Conservation (phyloP, 2,797 vertebrate genomes). For the Darevskia mixta region DNA sequence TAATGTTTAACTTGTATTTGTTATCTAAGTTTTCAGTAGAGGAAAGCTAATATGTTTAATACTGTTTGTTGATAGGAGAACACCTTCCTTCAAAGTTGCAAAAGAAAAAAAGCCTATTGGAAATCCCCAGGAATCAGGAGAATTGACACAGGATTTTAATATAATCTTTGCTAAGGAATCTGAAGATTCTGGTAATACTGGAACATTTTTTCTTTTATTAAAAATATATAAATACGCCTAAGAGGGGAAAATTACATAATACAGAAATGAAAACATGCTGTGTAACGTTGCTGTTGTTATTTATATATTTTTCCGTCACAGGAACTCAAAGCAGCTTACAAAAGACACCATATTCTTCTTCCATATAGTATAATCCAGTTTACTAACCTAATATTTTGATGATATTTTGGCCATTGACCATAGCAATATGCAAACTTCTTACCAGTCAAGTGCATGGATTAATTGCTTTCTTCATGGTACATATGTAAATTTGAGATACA, state of each 20-base stretch:
- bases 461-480: background rate
- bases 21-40: slow-evolving; percentile 1
- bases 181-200: slow-evolving; percentile 42
- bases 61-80: slow-evolving; percentile 31
- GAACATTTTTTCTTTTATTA: slow-evolving; percentile 19
- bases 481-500: background rate
- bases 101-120: background rate
- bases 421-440: background rate
- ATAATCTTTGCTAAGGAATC: slow-evolving; percentile 21
- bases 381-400: slow-evolving; percentile 4
- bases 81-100: slow-evolving; percentile 63
- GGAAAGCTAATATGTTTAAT: slow-evolving; percentile 11
- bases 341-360: background rate
- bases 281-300: slow-evolving; percentile 1
- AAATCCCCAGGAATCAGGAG: slow-evolving; percentile 36
- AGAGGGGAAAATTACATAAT: background rate
- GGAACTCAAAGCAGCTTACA: too few species aligned
- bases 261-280: slow-evolving; percentile 40
- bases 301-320: too few species aligned
- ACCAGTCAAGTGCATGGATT: background rate
- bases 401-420: slow-evolving; percentile 24
- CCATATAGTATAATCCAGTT: background rate
- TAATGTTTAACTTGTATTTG: background rate
- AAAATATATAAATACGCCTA: background rate
- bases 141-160: background rate